A percentile compares a stretch with the other conserved stretches of the same genome.
phyloP scores from a whole-genome alignment of 1,140 invertebrate species.

The Pteromalus puparum region DNA sequence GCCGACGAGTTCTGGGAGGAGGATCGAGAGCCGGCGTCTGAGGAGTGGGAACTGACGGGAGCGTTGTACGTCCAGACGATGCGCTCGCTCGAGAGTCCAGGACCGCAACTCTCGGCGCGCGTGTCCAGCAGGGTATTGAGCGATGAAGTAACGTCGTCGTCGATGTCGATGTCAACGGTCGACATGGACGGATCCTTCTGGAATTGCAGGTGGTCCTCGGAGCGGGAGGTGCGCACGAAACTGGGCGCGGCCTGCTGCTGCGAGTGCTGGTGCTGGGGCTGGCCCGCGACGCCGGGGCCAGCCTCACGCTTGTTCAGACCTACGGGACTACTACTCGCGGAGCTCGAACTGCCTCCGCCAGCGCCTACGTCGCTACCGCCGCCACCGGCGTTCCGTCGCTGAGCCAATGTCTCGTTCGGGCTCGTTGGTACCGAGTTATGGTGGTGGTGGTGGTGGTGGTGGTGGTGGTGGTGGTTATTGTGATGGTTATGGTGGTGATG shows the following conservation, averaged over 20 bases:
- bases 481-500: slow-evolving; percentile 72
- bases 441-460: slow-evolving; percentile 71
- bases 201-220: slow-evolving; percentile 89
- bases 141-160: slow-evolving; percentile 94
- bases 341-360: slow-evolving; percentile 69
- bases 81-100: slow-evolving; percentile 77
- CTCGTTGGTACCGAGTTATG: slow-evolving; percentile 89
- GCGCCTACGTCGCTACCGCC: neutral
- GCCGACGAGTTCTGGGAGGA: slow-evolving; percentile 73
- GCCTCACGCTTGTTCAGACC: slow-evolving; percentile 74
- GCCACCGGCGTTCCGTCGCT: slow-evolving; percentile 68
- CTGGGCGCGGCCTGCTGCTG: slow-evolving; percentile 53
- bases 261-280: neutral
- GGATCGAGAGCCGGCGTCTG: slow-evolving; percentile 74
- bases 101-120: slow-evolving; percentile 81
- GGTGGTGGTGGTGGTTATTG: slow-evolving; percentile 69
- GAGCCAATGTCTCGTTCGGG: slow-evolving; percentile 80
- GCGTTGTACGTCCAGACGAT: slow-evolving; percentile 96
- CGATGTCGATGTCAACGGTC: slow-evolving; percentile 91
- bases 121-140: slow-evolving; percentile 92
- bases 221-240: slow-evolving; percentile 86
- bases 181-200: slow-evolving; percentile 85
- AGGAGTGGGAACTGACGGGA: slow-evolving; percentile 75
- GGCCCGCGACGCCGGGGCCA: slow-evolving; percentile 57
- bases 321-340: slow-evolving; percentile 76